Evolutionary conservation across 2,888 invertebrate genomes (phyloP), one percentile per base, ranked within the genome.

Genomic region (Papilio protenor): DNA sequence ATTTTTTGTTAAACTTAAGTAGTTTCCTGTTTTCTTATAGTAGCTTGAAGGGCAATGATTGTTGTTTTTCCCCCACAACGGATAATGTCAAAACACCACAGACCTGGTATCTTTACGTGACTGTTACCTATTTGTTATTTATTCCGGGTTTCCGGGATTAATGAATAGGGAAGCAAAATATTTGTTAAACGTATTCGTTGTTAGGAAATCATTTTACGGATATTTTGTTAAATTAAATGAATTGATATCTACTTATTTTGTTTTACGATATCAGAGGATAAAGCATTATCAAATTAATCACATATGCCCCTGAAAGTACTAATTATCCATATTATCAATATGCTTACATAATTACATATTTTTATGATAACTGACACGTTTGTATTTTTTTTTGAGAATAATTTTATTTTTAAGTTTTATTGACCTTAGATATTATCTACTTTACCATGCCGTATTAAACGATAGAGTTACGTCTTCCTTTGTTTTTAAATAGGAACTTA

Each of bases 261-360:
- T 73, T 40, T 45, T 27, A 40, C 6, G 77, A 77, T 77, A 77
- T 40, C 47, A 23, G 33, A 23, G 40, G 47, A 76, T 70, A 70
- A 57, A 47, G 21, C 16, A 33, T 70, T 59, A 77, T 74, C 77
- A 71, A 49, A 59, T 59, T 74, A 74, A 74, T 77, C 77, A 69
- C 27, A 59, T 33, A 40, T 70, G 18, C 61, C 74, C 40, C 69
- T 66, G 73, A 59, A 73, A 59, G 33, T 77, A 74, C 11, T 77
- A 74, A 77, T 74, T 74, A 74, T 74, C 72, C 72, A 64, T 55
- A 23, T 76, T 64, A 47, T 73, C 59, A 18, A 18, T 14, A 61
- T 61, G 27, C 18, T 64, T 64, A 61, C 59, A 16, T 23, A 61
- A 61, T 14, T 27, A 72, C 16, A 73, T 16, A 59, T 49, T 74